phyloP scores from a whole-genome alignment of 1,140 invertebrate genomes.

The Zaprionus capensis region DNA sequence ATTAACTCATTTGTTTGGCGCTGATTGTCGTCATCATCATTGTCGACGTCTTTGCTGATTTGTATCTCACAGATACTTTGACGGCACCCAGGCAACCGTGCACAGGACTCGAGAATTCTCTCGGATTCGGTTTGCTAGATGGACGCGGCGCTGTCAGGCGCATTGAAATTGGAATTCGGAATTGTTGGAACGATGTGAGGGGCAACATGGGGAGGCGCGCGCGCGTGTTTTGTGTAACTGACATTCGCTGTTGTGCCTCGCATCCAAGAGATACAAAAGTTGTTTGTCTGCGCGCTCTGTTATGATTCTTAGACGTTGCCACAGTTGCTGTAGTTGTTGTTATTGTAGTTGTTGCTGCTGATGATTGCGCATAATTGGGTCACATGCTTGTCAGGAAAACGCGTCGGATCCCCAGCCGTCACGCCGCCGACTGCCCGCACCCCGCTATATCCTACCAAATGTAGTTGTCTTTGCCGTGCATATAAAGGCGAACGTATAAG shows the following conservation, averaged over 20 bases:
- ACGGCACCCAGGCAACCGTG: conserved; percentile 17
- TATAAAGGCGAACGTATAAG: conserved; percentile 39
- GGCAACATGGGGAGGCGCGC: conserved; percentile 1
- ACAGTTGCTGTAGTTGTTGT: conserved; percentile 33
- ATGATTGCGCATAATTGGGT: conserved; percentile 78
- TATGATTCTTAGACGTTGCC: conserved; percentile 53
- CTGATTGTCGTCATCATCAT: conserved; percentile 70
- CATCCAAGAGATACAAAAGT: conserved; percentile 60
- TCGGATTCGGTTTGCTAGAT: background rate
- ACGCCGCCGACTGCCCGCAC: background rate
- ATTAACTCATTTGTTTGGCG: conserved; percentile 78
- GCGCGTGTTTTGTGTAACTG: conserved; percentile 71
- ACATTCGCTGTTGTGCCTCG: conserved; percentile 66
- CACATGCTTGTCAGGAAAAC: conserved; percentile 78
- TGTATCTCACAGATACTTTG: conserved; percentile 51
- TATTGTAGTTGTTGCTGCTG: conserved; percentile 20
- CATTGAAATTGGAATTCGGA: conserved; percentile 77
- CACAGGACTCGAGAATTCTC: background rate
- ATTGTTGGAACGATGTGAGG: conserved; percentile 35
- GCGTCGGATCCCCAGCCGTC: conserved; percentile 10
- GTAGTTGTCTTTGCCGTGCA: conserved; percentile 17
- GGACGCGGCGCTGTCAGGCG: conserved; percentile 72
- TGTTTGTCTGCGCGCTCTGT: conserved; percentile 46
- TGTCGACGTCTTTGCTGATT: conserved; percentile 56
- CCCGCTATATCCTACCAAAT: background rate